Base-by-base conservation (phyloP, 2,797 vertebrate species). In the Austrolebias charrua region DNA sequence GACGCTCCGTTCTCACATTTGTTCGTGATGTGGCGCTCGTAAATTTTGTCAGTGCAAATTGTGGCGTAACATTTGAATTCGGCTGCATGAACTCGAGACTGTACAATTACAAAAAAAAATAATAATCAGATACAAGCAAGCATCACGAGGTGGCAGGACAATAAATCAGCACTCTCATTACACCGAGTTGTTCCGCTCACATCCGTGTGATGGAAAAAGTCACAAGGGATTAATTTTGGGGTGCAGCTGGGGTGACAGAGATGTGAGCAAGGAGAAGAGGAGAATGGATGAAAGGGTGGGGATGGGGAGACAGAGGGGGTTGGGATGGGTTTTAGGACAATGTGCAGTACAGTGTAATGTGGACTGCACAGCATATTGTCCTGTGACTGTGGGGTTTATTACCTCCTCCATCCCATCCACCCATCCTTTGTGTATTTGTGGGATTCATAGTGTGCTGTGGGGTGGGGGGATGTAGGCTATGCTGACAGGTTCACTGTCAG, bases 401-500 rank as follows among this genome's bases (percentile, higher is more conserved):
- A 73, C 71, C 73, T 54, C 44, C 51, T 58, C 42, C 60, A 70
- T 69, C 63, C 74, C 51, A 66, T 52, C 61, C 73, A 64, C 53
- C 64, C 67, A 63, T 79, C 73, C 61, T 71, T 47, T 66, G 76
- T 71, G 65, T 75, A 18, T 82, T 75, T 82, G 65, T 18, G 57
- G 65, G 53, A 80, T 76, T 81, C 70, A 67, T 65, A 59, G 72
- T 53, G 57, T 45, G 60, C 46, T 60, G 63, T 42, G 66, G 44
- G 38, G 57, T 44, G 65, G 54, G 62, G 28, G 48, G 24, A 40
- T 75, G 67, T 60, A 29, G 58, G 64, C 76, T 74, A 76, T 29
- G 62, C 78, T 86, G 87, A 85, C 87, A 88, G 87, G 80, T 85
- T 82, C 74, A 72, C 78, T 87, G 86, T 90, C 89, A 86, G 81